Conservation (phyloP, 2,888 invertebrate species). For the Heliothis peltigera region DNA sequence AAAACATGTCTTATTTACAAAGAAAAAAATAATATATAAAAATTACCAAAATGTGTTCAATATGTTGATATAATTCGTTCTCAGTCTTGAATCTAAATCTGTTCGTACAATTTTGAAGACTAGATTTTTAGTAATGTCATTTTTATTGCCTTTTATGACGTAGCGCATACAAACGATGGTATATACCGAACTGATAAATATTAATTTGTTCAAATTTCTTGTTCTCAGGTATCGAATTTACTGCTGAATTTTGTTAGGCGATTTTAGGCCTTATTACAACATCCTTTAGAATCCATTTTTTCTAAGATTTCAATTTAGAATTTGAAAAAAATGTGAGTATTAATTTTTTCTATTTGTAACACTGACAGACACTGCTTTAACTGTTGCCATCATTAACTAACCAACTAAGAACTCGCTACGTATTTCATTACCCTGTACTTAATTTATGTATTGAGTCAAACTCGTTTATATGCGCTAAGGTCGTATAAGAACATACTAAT, state of each 20-base stretch:
- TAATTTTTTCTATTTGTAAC: neutral
- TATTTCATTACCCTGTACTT: conserved; percentile 32
- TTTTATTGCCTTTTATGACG: conserved; percentile 50
- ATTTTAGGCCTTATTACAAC: no score
- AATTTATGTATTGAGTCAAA: conserved; percentile 26
- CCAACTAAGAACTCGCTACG: neutral
- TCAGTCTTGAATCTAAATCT: conserved; percentile 65
- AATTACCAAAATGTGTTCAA: conserved; percentile 56
- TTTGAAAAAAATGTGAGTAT: neutral
- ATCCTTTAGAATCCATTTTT: neutral
- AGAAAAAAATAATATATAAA: conserved; percentile 48
- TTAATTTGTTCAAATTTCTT: neutral
- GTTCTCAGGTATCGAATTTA: no score
- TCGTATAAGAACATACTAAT: conserved; percentile 70
- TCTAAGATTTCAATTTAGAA: no score
- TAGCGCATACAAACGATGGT: conserved; percentile 55
- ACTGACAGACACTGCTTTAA: neutral
- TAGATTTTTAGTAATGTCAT: conserved; percentile 60
- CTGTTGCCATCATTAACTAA: neutral
- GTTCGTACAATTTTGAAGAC: conserved; percentile 59
- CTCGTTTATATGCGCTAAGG: conserved; percentile 53
- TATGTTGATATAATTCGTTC: conserved; percentile 57
- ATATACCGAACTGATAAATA: conserved; percentile 44
- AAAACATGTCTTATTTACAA: conserved; percentile 62
- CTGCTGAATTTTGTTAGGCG: no score